These are phyloP conservation scores for Eurytoma adleriae DNA, from an alignment of 2,888 invertebrate genomes.

Conservation along the genomic window DNA sequence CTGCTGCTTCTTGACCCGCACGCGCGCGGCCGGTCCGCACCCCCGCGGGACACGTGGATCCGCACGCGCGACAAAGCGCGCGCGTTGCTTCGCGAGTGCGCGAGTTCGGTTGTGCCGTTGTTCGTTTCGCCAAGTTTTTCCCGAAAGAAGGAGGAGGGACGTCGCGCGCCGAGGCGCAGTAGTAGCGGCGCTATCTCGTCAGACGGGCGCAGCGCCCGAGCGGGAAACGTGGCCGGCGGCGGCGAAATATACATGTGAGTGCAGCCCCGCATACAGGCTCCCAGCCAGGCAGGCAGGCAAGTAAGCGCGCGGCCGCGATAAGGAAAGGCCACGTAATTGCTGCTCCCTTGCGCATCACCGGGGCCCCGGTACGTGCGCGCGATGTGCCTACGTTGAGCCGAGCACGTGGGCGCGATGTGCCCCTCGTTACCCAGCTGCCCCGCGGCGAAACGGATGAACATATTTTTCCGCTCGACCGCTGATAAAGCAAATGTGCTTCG, in stretches of 20 bases:
- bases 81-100: neutral
- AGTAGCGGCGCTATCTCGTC: conserved; percentile 30
- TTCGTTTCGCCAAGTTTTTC: no score
- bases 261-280: no score
- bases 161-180: conserved; percentile 1
- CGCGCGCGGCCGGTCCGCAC: neutral
- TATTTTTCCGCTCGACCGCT: no score
- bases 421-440: neutral
- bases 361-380: neutral
- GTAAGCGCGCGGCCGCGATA: conserved; percentile 8
- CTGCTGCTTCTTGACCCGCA: neutral
- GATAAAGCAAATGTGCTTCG: no score
- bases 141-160: neutral
- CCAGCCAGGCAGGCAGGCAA: neutral
- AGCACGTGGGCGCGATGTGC: neutral
- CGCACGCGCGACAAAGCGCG: neutral
- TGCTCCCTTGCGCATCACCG: neutral
- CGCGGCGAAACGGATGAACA: no score
- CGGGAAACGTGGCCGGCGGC: neutral
- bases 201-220: conserved; percentile 6
- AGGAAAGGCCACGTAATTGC: conserved; percentile 38
- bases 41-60: neutral
- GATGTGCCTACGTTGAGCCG: neutral
- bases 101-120: neutral
- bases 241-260: neutral